Percentiles rank a stretch among this genome's conserved stretches.
These are phyloP conservation scores for Chironomus riparius DNA, from an alignment of 2,888 invertebrate species.

Conservation along the genomic window DNA sequence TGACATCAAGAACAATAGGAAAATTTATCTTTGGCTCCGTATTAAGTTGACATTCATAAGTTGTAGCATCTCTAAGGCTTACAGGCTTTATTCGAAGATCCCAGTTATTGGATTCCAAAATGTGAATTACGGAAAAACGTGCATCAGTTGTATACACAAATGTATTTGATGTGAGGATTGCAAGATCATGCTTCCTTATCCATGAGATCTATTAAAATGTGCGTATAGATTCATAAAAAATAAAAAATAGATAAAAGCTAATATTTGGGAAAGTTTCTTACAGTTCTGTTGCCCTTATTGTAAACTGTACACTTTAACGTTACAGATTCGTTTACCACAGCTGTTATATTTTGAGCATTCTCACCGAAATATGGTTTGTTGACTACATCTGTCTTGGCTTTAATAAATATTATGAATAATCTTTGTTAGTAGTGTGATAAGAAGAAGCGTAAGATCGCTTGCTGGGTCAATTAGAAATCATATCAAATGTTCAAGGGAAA, in stretches of 20 bases:
- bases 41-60: conserved; percentile 70
- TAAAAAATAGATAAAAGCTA: neutral
- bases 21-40: conserved; percentile 83
- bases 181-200: conserved; percentile 74
- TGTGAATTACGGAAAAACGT: conserved; percentile 74
- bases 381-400: conserved; percentile 9
- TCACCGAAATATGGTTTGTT: conserved; percentile 11
- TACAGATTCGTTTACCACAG: conserved; percentile 1
- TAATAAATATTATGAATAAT: neutral
- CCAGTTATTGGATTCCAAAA: conserved; percentile 79
- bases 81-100: conserved; percentile 75
- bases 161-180: conserved; percentile 68
- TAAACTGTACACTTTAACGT: conserved; percentile 18
- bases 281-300: conserved; percentile 20
- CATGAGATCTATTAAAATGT: conserved; percentile 17
- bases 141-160: conserved; percentile 83
- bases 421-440: neutral
- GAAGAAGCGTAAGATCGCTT: neutral
- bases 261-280: neutral
- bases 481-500: neutral
- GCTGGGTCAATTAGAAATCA: no score
- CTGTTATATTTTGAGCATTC: conserved; percentile 20
- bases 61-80: conserved; percentile 72
- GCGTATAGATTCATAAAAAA: neutral
- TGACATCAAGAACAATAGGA: conserved; percentile 68